phyloP scores from a whole-genome alignment of 2,113 vertebrate species.

The Menura novaehollandiae region DNA sequence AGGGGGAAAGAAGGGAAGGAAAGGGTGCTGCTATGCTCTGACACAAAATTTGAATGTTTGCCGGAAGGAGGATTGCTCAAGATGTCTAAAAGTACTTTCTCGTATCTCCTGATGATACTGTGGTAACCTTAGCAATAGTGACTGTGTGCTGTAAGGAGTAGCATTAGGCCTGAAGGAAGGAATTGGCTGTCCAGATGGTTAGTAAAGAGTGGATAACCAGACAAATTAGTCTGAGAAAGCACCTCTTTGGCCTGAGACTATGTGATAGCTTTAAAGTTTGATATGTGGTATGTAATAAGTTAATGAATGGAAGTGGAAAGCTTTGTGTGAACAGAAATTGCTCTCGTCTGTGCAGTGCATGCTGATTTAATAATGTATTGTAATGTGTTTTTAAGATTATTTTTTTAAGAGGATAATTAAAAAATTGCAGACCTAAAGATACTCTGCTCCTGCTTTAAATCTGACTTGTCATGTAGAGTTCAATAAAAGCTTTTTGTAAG shows the following conservation, averaged over 20 bases:
- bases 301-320: neutral
- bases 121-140: neutral
- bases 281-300: neutral
- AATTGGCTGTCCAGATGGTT: neutral
- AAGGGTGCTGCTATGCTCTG: neutral
- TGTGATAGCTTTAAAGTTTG: neutral
- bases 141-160: neutral
- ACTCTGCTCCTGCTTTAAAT: neutral
- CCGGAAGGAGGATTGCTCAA: neutral
- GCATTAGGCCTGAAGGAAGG: neutral
- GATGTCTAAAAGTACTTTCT: neutral
- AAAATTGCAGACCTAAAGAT: neutral
- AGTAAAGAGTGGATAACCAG: neutral
- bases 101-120: neutral
- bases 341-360: fast-evolving
- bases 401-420: neutral
- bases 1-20: neutral
- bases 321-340: neutral
- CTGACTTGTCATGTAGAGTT: neutral
- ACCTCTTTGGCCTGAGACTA: neutral
- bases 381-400: neutral
- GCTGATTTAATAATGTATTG: neutral
- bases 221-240: neutral
- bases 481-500: neutral
- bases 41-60: neutral